Evolutionary conservation across 1,140 invertebrate genomes (phyloP).

Genomic region (Penaeus vannamei): DNA sequence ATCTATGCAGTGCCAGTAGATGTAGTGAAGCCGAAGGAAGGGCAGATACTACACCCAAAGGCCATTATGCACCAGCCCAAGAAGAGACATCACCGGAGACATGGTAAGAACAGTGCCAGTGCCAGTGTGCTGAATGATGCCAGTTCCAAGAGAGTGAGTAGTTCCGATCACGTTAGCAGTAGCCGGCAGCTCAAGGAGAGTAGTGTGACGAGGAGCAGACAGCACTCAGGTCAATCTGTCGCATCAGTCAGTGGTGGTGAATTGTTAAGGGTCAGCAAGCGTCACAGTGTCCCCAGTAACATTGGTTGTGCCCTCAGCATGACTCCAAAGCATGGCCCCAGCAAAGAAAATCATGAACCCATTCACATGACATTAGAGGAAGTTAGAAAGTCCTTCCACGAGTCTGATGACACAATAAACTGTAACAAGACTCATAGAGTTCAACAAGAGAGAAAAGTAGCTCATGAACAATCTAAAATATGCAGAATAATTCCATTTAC

Average conservation of each 20-base stretch:
- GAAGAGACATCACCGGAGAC: constrained; percentile 60
- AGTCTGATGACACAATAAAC: constrained; percentile 68
- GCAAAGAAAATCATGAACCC: constrained; percentile 75
- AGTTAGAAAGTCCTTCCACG: constrained; percentile 82
- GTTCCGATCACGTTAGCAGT: constrained; percentile 45
- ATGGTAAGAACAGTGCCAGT: constrained; percentile 57
- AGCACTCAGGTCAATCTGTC: constrained; percentile 58
- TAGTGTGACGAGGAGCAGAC: constrained; percentile 56
- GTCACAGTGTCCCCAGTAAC: constrained; percentile 62
- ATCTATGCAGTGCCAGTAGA: constrained; percentile 66
- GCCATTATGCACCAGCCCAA: constrained; percentile 61
- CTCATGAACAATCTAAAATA: constrained; percentile 60
- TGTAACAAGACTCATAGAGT: constrained; percentile 53
- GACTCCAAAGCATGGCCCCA: constrained; percentile 58
- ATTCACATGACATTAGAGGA: constrained; percentile 89
- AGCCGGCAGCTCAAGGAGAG: constrained; percentile 49
- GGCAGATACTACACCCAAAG: constrained; percentile 59
- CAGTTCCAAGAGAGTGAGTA: constrained; percentile 54
- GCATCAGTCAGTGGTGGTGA: constrained; percentile 54
- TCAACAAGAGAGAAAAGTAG: constrained; percentile 45
- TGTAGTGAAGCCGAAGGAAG: constrained; percentile 62
- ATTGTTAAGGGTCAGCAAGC: constrained; percentile 51
- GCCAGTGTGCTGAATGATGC: constrained; percentile 52
- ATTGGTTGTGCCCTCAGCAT: constrained; percentile 62
- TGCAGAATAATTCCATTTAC: constrained; percentile 63